These are phyloP conservation scores for Poeciliopsis presidionis DNA, from an alignment of 2,797 vertebrate species.

Conservation along the genomic window DNA sequence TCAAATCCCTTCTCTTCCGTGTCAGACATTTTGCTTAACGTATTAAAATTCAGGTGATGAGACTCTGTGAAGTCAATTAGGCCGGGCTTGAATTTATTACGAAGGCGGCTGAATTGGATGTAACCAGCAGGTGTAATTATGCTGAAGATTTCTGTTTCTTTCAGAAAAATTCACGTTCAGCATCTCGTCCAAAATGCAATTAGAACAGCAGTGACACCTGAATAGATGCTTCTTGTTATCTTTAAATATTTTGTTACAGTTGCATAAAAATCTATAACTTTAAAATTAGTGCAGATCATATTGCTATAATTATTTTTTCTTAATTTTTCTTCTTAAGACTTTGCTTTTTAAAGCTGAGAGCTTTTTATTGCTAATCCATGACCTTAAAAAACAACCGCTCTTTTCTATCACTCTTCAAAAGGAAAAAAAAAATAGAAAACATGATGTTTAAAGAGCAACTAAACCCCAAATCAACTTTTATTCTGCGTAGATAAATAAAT, in stretches of 20 bases:
- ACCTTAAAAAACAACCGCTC: too few relatives aligned
- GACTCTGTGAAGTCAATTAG: conserved; percentile 58
- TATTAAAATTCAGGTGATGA: conserved; percentile 60
- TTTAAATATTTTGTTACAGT: background rate
- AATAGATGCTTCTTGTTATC: background rate
- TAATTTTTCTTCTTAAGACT: too few relatives aligned
- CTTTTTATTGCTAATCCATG: too few relatives aligned
- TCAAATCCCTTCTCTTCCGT: conserved; percentile 33
- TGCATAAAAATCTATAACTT: background rate
- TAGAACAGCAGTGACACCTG: conserved; percentile 38
- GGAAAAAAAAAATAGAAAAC: background rate
- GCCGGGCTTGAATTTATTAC: conserved; percentile 44
- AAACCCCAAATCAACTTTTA: too few relatives aligned
- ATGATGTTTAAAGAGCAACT: too few relatives aligned
- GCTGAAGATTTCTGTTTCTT: conserved; percentile 40
- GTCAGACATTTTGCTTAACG: conserved; percentile 52
- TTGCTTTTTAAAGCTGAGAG: too few relatives aligned
- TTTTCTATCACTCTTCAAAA: background rate
- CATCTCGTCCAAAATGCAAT: conserved; percentile 61
- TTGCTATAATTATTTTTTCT: background rate
- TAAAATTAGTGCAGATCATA: background rate
- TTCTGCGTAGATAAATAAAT: too few relatives aligned
- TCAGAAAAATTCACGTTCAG: conserved; percentile 39
- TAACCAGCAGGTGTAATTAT: conserved; percentile 62
- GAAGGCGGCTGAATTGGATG: conserved; percentile 45